Percentiles rank a stretch among this genome's conserved stretches.
Conservation (phyloP, 2,797 vertebrate species). For the Limosa lapponica region DNA sequence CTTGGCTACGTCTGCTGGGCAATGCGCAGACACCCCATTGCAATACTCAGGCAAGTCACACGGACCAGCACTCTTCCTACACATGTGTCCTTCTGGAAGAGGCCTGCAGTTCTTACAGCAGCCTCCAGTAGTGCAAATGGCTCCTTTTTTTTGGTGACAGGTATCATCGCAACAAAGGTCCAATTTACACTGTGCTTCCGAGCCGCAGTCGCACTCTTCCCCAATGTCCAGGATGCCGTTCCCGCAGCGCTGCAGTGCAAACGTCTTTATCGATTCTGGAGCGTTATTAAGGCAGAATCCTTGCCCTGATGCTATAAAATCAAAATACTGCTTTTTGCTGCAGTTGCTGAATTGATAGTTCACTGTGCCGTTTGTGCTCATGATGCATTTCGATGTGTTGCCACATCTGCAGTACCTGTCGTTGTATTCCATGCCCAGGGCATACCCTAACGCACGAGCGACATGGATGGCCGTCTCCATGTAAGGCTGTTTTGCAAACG, state of each 20-base stretch:
- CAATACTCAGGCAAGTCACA: conserved; percentile 74
- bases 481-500: not conserved
- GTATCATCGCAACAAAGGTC: conserved; percentile 85
- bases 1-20: conserved; percentile 57
- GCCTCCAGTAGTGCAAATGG: conserved; percentile 83
- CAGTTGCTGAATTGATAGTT: conserved; percentile 52
- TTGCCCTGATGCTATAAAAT: not conserved
- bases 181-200: conserved; percentile 59
- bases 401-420: not conserved
- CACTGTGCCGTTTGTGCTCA: not conserved
- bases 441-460: conserved; percentile 34
- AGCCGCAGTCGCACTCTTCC: conserved; percentile 60
- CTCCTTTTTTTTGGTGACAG: conserved; percentile 80
- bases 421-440: conserved; percentile 37
- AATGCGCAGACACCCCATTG: conserved; percentile 22
- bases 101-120: conserved; percentile 85
- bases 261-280: not conserved
- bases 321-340: not conserved
- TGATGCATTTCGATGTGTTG: not conserved
- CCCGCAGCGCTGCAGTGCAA: not conserved
- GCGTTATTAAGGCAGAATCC: not conserved
- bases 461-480: not conserved
- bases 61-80: not conserved
- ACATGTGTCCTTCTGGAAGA: conserved; percentile 35
- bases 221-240: conserved; percentile 24